A percentile compares a stretch with the other conserved stretches of the same genome.
Conservation (phyloP, 2,113 vertebrate species). For the Vicugna pacos region DNA sequence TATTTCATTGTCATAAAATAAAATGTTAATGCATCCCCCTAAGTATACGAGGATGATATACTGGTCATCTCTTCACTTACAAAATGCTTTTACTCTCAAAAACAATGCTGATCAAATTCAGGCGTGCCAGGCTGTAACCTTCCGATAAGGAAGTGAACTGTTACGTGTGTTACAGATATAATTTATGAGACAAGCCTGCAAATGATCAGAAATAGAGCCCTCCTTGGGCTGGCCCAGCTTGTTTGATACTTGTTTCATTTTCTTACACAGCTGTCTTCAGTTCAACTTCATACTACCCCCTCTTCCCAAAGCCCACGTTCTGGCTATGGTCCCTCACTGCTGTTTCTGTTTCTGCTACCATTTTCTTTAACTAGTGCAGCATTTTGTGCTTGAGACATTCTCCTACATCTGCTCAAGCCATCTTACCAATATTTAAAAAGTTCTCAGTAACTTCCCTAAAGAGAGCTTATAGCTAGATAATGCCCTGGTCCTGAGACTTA, state of each 20-base stretch:
- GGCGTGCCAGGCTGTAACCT: background rate
- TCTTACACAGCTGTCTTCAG: background rate
- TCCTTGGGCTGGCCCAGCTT: background rate
- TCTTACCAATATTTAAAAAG: background rate
- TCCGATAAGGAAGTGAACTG: constrained; percentile 12
- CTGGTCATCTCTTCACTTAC: background rate
- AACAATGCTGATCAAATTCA: background rate
- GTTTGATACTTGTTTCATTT: background rate
- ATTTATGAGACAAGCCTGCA: background rate
- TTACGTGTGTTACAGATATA: background rate
- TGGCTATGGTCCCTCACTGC: background rate
- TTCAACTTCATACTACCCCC: background rate
- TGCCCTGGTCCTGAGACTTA: background rate
- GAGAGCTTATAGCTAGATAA: background rate
- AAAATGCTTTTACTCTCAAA: background rate
- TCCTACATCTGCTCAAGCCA: background rate
- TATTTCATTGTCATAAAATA: background rate
- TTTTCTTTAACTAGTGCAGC: background rate
- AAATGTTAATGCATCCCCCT: background rate
- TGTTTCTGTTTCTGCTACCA: background rate
- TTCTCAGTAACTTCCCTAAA: background rate
- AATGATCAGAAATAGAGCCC: background rate
- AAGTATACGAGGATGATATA: background rate
- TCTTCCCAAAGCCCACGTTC: background rate
- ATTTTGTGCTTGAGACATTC: background rate